phyloP scores from a whole-genome alignment of 2,113 vertebrate genomes.

The Dicentrarchus labrax region DNA sequence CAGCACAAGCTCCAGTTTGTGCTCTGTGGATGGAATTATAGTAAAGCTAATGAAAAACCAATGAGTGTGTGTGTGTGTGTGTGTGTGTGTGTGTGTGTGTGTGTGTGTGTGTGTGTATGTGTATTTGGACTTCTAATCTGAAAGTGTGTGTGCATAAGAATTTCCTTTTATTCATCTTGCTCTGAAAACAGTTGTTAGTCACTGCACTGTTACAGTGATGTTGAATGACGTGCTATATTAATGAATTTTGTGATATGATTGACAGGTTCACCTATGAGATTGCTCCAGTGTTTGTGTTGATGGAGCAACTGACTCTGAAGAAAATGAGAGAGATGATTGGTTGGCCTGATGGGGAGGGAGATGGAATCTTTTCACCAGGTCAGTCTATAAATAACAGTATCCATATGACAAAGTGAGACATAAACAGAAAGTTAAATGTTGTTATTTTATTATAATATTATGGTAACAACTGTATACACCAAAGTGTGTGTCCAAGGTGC shows the following conservation, averaged over 20 bases:
- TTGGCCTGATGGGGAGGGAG: slow-evolving; percentile 95
- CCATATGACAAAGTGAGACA: neutral
- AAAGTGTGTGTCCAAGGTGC: slow-evolving; percentile 14
- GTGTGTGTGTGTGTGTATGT: neutral
- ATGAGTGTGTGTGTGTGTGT: slow-evolving; percentile 12
- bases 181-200: neutral
- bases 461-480: neutral
- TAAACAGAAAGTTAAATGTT: neutral
- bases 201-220: neutral
- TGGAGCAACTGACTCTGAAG: slow-evolving; percentile 98
- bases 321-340: slow-evolving; percentile 99
- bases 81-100: neutral
- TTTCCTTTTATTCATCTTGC: neutral
- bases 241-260: slow-evolving; percentile 21
- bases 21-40: slow-evolving; percentile 57
- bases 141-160: slow-evolving; percentile 24
- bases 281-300: slow-evolving; percentile 98
- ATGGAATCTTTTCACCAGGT: slow-evolving; percentile 98
- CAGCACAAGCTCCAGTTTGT: slow-evolving; percentile 62
- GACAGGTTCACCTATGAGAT: slow-evolving; percentile 99
- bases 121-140: slow-evolving; percentile 13
- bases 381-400: neutral
- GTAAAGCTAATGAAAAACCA: slow-evolving; percentile 60
- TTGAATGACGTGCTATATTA: neutral
- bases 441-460: neutral